A percentile compares a stretch with the other conserved stretches of the same genome.
Conservation (phyloP, 2,888 invertebrate genomes). For the Netelia fuscicornis region DNA sequence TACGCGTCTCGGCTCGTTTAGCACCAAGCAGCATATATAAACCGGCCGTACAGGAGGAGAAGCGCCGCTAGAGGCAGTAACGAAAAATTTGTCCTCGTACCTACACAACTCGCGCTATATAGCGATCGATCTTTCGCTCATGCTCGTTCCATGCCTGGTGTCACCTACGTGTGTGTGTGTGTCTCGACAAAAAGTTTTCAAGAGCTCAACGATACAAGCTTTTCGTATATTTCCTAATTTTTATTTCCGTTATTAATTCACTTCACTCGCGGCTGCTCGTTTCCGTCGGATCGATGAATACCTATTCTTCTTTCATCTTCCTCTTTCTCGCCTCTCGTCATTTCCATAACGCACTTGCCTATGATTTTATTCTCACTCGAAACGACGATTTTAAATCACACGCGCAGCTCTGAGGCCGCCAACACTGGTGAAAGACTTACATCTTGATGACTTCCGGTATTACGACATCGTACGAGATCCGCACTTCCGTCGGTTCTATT, state of each 20-base stretch:
- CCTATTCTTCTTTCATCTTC: too few relatives aligned
- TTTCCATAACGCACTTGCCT: too few relatives aligned
- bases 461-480: background rate
- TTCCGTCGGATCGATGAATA: background rate
- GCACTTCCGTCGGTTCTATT: background rate
- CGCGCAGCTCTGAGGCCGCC: background rate
- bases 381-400: background rate
- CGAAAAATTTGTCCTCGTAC: constrained; percentile 53
- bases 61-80: constrained; percentile 6
- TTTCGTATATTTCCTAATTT: background rate
- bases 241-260: background rate
- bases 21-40: constrained; percentile 28
- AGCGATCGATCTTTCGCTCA: constrained; percentile 66
- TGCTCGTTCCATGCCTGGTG: constrained; percentile 58
- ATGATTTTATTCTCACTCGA: too few relatives aligned
- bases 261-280: background rate
- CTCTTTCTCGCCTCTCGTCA: too few relatives aligned
- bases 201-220: background rate
- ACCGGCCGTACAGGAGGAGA: constrained; percentile 8
- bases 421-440: background rate
- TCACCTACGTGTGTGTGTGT: constrained; percentile 1
- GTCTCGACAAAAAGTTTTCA: constrained; percentile 8
- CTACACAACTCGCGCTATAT: constrained; percentile 48
- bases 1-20: background rate
- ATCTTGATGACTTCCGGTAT: background rate